Conservation (phyloP, 2,888 invertebrate genomes). For the Escarpia spicata region DNA sequence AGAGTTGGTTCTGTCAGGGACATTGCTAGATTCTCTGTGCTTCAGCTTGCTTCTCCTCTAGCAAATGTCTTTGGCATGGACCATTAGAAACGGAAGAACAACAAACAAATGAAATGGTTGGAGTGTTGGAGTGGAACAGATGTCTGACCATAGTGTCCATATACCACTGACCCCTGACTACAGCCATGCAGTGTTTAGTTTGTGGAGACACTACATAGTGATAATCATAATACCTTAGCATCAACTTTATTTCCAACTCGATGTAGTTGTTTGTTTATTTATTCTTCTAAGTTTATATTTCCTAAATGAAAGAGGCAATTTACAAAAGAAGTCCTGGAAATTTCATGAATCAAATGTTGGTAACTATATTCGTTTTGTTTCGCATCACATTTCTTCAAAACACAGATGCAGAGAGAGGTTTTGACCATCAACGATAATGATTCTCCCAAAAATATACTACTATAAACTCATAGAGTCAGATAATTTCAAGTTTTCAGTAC, state of each 20-base stretch:
- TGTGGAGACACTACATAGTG: background rate
- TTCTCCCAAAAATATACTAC: too few relatives aligned
- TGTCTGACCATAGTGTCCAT: background rate
- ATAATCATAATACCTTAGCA: background rate
- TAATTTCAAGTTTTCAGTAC: too few relatives aligned
- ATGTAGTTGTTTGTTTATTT: too few relatives aligned
- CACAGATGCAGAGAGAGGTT: too few relatives aligned
- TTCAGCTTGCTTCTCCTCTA: background rate
- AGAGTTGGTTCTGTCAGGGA: background rate
- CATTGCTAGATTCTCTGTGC: background rate
- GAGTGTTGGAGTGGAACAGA: background rate
- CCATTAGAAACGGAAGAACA: background rate
- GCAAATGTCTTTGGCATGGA: background rate
- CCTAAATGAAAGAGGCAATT: too few relatives aligned
- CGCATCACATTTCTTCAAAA: too few relatives aligned
- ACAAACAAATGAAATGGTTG: conserved; percentile 1
- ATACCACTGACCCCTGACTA: background rate
- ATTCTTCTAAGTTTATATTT: too few relatives aligned
- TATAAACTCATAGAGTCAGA: too few relatives aligned
- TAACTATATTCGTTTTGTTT: too few relatives aligned
- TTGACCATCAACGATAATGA: too few relatives aligned
- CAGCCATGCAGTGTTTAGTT: background rate
- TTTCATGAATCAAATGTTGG: too few relatives aligned
- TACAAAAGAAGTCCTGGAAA: too few relatives aligned
- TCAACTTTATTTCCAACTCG: background rate